Conservation (phyloP, 30 jellyfish, hydroid and myxozoan species). For the Hydra vulgaris region DNA sequence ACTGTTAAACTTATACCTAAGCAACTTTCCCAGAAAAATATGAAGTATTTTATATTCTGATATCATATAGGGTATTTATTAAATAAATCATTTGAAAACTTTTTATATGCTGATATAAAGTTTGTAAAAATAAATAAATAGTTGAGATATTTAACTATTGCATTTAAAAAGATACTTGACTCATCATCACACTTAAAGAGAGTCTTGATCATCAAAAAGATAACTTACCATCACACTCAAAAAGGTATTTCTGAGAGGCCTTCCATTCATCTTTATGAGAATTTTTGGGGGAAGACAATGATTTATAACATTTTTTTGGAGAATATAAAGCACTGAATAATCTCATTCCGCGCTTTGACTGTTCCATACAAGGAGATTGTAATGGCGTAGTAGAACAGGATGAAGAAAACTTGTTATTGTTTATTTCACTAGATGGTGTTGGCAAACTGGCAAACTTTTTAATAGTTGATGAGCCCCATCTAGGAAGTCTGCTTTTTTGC, state of each 20-base stretch:
- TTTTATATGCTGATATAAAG: too few relatives aligned
- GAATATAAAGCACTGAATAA: conserved; percentile 7
- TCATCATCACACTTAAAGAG: too few relatives aligned
- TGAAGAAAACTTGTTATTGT: background rate
- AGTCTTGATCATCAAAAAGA: too few relatives aligned
- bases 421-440: background rate
- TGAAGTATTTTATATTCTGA: too few relatives aligned
- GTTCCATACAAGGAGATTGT: background rate
- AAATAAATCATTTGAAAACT: too few relatives aligned
- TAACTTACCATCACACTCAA: background rate
- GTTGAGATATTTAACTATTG: too few relatives aligned
- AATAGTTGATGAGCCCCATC: background rate
- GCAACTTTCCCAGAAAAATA: too few relatives aligned
- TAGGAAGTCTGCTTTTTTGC: background rate
- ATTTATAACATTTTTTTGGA: background rate
- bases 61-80: too few relatives aligned
- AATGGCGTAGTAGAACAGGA: background rate
- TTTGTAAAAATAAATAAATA: too few relatives aligned
- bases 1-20: too few relatives aligned
- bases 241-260: background rate
- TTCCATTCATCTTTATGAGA: conserved; percentile 8
- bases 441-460: conserved; percentile 3
- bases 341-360: background rate
- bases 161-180: too few relatives aligned
- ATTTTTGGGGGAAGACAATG: conserved; percentile 23